Conservation (phyloP, 2,797 vertebrate species). For the Falco novaeseelandiae region DNA sequence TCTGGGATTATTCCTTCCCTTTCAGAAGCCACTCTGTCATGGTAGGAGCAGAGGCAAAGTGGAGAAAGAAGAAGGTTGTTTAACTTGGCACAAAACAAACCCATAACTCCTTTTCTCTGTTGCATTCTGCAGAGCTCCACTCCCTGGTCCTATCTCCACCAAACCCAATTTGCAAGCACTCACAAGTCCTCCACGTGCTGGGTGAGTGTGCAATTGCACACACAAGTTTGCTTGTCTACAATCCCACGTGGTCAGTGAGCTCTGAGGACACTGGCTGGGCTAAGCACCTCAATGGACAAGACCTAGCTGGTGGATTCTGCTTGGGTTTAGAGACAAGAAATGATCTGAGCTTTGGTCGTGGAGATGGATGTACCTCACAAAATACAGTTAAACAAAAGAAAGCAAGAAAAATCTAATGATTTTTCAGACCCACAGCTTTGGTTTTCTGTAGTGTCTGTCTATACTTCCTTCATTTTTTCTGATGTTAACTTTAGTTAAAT, state of each 20-base stretch:
- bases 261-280: not conserved
- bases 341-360: not conserved
- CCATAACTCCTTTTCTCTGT: not conserved
- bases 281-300: not conserved
- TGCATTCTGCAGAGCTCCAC: not conserved
- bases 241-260: not conserved
- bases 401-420: not conserved
- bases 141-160: not conserved
- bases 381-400: not conserved
- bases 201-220: not conserved
- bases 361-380: not conserved
- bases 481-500: not conserved
- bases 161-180: not conserved
- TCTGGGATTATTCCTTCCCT: not conserved
- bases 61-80: not conserved
- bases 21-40: not conserved
- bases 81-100: not conserved
- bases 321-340: not conserved
- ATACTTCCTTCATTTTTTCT: not conserved
- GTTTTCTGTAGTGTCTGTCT: not conserved
- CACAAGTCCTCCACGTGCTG: rapidly evolving
- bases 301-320: not conserved
- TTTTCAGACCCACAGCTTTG: not conserved
- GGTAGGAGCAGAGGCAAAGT: not conserved
- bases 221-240: not conserved